These are phyloP conservation scores for Harpagoxenus sublaevis DNA, from an alignment of 2,888 invertebrate species.

Conservation along the genomic window DNA sequence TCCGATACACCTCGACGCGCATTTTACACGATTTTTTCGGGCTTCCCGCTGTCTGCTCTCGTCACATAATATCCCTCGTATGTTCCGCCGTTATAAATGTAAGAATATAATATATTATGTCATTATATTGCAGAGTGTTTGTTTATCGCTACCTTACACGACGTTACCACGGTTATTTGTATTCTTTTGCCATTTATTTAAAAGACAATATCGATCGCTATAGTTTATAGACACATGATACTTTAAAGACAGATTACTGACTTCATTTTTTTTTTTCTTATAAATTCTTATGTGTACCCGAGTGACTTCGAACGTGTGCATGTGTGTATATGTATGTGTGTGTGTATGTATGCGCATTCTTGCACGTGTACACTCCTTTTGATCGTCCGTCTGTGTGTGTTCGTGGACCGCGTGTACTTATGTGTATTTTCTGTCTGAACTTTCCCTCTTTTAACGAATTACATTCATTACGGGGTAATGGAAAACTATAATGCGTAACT, in stretches of 20 bases:
- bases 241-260: constrained; percentile 78
- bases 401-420: constrained; percentile 58
- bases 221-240: constrained; percentile 85
- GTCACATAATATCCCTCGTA: neutral
- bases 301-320: constrained; percentile 62
- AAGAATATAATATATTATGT: constrained; percentile 84
- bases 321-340: neutral
- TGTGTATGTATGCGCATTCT: constrained; percentile 38
- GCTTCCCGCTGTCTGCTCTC: constrained; percentile 20
- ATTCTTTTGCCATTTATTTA: constrained; percentile 79
- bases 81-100: constrained; percentile 76
- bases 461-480: constrained; percentile 81
- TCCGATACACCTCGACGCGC: constrained; percentile 16
- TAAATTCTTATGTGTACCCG: constrained; percentile 68
- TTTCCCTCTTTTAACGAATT: constrained; percentile 77
- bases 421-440: constrained; percentile 68
- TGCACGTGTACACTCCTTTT: constrained; percentile 29
- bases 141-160: constrained; percentile 82
- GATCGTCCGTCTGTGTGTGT: constrained; percentile 48
- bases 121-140: constrained; percentile 76
- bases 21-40: constrained; percentile 22
- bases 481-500: constrained; percentile 80
- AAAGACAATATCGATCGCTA: constrained; percentile 84
- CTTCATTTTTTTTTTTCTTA: constrained; percentile 63
- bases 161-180: constrained; percentile 80